Evolutionary conservation across 2,888 invertebrate genomes (phyloP).

Genomic region (Macrostomum cliftonense): DNA sequence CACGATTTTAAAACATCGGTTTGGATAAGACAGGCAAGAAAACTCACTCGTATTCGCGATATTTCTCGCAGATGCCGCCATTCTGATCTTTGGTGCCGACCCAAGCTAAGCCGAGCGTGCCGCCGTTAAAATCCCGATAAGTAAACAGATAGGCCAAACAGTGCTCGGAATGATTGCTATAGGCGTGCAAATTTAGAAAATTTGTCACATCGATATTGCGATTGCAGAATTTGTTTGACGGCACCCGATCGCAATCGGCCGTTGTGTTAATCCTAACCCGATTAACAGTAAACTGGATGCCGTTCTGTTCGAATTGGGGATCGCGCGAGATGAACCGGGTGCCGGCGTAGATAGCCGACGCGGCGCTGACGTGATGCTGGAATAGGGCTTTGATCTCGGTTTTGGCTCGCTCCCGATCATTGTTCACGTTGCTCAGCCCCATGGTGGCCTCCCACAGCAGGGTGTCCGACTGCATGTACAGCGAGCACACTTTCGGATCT

Average conservation of each 20-base stretch:
- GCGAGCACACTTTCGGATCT: conserved; percentile 47
- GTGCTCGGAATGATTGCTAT: conserved; percentile 89
- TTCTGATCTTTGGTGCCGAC: conserved; percentile 72
- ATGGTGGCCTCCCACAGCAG: conserved; percentile 78
- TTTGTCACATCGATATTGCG: conserved; percentile 97
- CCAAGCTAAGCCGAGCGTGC: conserved; percentile 94
- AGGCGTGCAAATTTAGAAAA: conserved; percentile 86
- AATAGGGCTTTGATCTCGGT: conserved; percentile 92
- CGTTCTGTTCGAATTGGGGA: conserved; percentile 51
- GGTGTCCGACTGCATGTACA: conserved; percentile 94
- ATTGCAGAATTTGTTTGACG: conserved; percentile 52
- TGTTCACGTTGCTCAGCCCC: conserved; percentile 5
- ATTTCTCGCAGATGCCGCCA: conserved; percentile 93
- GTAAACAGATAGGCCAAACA: conserved; percentile 99
- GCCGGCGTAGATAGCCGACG: conserved; percentile 85
- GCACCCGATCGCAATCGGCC: conserved; percentile 14
- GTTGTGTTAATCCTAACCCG: conserved; percentile 11
- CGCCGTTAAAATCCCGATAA: conserved; percentile 88
- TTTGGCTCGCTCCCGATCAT: conserved; percentile 47
- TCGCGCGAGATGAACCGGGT: conserved; percentile 57
- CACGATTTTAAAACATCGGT: too few species aligned
- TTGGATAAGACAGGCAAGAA: too few species aligned
- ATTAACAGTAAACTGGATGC: conserved; percentile 8
- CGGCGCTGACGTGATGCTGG: conserved; percentile 91
- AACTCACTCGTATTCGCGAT: conserved; percentile 46